A percentile compares a stretch with the other conserved stretches of the same genome.
Evolutionary conservation across 2,888 invertebrate species (phyloP).

Genomic region (Leptodirus hochenwartii): DNA sequence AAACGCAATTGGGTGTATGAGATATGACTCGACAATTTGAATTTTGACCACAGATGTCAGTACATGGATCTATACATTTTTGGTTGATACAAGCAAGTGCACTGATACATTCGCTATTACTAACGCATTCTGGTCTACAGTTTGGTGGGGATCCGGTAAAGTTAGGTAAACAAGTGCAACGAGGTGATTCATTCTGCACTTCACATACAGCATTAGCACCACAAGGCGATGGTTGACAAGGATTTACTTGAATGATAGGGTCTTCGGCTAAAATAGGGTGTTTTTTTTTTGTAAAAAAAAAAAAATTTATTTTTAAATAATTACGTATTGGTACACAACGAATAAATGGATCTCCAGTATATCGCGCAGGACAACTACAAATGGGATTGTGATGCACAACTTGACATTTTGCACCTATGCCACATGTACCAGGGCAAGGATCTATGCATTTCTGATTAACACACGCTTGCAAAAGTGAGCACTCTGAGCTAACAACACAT

Average conservation of each 20-base stretch:
- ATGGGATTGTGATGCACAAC: conserved; percentile 43
- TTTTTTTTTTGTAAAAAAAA: no score
- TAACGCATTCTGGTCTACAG: conserved; percentile 55
- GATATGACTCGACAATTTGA: conserved; percentile 56
- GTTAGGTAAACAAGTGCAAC: conserved; percentile 41
- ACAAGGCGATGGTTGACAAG: conserved; percentile 55
- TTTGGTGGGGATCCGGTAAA: conserved; percentile 49
- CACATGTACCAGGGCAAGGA: conserved; percentile 34
- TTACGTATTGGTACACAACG: conserved; percentile 24
- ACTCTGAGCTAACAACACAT: conserved; percentile 31
- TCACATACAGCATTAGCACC: conserved; percentile 44
- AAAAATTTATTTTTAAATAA: conserved; percentile 22
- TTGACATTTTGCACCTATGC: conserved; percentile 35
- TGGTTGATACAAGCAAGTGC: conserved; percentile 53
- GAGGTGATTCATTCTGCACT: conserved; percentile 32
- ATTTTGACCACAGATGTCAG: conserved; percentile 48
- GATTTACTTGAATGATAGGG: conserved; percentile 31
- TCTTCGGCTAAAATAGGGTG: not conserved
- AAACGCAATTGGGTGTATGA: conserved; percentile 48
- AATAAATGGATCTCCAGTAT: conserved; percentile 47
- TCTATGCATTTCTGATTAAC: conserved; percentile 34
- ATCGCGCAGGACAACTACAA: conserved; percentile 41
- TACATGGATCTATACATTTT: conserved; percentile 61
- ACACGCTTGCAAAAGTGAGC: conserved; percentile 29
- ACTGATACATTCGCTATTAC: conserved; percentile 50